Base-by-base conservation (phyloP, 2,888 invertebrate genomes). In the Thera obeliscata region DNA sequence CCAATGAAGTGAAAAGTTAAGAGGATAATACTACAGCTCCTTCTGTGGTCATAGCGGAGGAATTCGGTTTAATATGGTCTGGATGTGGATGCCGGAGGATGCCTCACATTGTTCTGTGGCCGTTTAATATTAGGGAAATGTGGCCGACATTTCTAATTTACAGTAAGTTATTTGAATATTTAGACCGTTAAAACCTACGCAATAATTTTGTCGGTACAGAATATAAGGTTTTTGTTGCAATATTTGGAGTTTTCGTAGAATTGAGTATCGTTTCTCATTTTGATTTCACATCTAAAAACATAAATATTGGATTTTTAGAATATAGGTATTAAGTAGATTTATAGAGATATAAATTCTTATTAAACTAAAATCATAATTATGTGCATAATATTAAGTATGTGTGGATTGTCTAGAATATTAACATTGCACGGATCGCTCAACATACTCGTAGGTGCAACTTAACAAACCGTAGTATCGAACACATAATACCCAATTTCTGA, bases 51-150 rank as follows among this genome's bases (percentile, higher is more conserved):
- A 46, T 71, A 71, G 69, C 67, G 56, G 56, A 66, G 70, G 75
- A 73, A 75, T 75, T 75, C 61, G 71, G 67, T 72, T 74, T 73
- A 75, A 71, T 74, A 74, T 66, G 67, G 66, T 61, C 69, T 70
- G 52, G 64, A 69, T 71, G 71, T 67, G 71, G 61, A 71, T 71
- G 72, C 72, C 72, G 67, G 71, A 62, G 70, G 48, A 74, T 75
- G 71, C 72, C 74, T 62, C 67, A 63, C 72, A 72, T 75, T 66
- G 72, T 67, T 66, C 61, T 66, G 74, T 66, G 65, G 62, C 48
- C 69, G 66, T 50, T 72, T 73, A 64, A 69, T 71, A 72, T 68
- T 64, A 69, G 48, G 70, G 75, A 69, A 74, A 75, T 73, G 70
- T 72, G 63, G 46, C 35, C 66, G 70, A 66, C 74, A 73, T 73